Percentiles rank a stretch among this genome's conserved stretches.
phyloP scores from a whole-genome alignment of 2,888 invertebrate species.

The Quadriops clusia region DNA sequence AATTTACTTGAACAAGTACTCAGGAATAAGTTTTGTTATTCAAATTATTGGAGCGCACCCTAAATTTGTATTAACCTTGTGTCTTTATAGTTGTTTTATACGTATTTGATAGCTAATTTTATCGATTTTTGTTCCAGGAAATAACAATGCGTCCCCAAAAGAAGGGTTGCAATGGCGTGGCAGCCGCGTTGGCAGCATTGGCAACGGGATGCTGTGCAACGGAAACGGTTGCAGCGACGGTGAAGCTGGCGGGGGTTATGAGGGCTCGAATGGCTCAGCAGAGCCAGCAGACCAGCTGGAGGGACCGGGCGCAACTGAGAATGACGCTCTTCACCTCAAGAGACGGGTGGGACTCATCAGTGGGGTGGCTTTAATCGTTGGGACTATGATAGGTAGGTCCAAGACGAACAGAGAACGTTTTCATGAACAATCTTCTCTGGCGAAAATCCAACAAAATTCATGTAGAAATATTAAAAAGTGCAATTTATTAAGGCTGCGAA shows the following conservation, averaged over 20 bases:
- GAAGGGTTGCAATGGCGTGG: conserved; percentile 36
- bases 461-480: too few relatives aligned
- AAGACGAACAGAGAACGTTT: too few relatives aligned
- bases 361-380: conserved; percentile 98
- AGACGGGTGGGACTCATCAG: conserved; percentile 98
- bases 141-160: conserved; percentile 37
- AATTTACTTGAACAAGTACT: too few relatives aligned
- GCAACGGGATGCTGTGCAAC: conserved; percentile 13
- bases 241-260: conserved; percentile 20
- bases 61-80: too few relatives aligned
- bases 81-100: too few relatives aligned
- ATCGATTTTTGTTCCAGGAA: conserved; percentile 28
- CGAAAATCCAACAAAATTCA: too few relatives aligned
- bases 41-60: too few relatives aligned
- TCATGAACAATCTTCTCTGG: too few relatives aligned
- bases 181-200: conserved; percentile 12
- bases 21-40: too few relatives aligned
- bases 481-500: too few relatives aligned
- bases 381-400: conserved; percentile 92
- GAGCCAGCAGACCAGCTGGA: conserved; percentile 50
- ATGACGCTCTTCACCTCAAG: conserved; percentile 97
- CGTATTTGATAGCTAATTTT: too few relatives aligned
- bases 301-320: conserved; percentile 87
- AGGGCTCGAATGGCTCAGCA: conserved; percentile 42
- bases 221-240: conserved; percentile 23